Evolutionary conservation across 2,888 invertebrate species (phyloP).

Genomic region (Rugalucina vietnamica): DNA sequence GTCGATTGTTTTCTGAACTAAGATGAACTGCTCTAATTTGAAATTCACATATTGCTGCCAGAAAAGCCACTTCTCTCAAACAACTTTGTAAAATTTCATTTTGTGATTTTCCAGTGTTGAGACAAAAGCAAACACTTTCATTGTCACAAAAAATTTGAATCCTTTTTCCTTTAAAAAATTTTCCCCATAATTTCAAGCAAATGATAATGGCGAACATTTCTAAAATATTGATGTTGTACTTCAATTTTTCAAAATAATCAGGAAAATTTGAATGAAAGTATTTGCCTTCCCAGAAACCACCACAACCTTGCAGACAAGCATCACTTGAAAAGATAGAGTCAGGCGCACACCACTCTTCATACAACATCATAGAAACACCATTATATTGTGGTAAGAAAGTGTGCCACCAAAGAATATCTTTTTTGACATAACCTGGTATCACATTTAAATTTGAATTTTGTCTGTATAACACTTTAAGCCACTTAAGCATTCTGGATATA

Average conservation of each 20-base stretch:
- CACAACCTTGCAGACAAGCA: background rate
- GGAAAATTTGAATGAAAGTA: background rate
- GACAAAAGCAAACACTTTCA: background rate
- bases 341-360: background rate
- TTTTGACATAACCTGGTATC: background rate
- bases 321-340: background rate
- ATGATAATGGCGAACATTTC: background rate
- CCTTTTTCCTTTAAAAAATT: background rate
- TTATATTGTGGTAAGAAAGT: background rate
- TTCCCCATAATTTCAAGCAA: background rate
- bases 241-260: background rate
- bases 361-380: background rate
- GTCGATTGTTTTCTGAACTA: background rate
- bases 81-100: constrained; percentile 13
- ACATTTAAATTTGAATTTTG: background rate
- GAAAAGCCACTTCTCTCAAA: constrained; percentile 5
- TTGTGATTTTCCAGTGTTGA: background rate
- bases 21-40: constrained; percentile 7
- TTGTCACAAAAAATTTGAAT: background rate
- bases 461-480: background rate
- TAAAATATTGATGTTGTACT: background rate
- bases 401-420: background rate
- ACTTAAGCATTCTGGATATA: constrained; percentile 8
- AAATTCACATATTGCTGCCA: constrained; percentile 5
- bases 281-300: background rate